phyloP scores from a whole-genome alignment of 2,888 invertebrate genomes.

The Loripinus fragilis region DNA sequence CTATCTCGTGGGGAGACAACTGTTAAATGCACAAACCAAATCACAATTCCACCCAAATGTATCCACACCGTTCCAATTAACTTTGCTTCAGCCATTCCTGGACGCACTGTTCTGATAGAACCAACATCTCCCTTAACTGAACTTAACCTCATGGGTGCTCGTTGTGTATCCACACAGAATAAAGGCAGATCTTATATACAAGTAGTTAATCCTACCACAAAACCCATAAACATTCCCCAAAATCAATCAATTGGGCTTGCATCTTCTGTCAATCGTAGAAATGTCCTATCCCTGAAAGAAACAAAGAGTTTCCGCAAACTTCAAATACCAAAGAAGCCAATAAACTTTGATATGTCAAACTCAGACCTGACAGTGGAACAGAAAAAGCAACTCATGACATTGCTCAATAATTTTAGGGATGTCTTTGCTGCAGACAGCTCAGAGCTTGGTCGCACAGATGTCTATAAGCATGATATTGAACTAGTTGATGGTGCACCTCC shows the following conservation, averaged over 20 bases:
- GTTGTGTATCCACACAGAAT: neutral
- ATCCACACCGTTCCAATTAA: neutral
- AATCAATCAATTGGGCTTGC: neutral
- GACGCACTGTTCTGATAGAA: neutral
- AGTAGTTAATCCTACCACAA: neutral
- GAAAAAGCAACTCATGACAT: neutral
- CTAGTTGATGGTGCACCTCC: neutral
- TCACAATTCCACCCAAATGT: neutral
- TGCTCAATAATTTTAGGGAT: neutral
- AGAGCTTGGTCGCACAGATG: slow-evolving; percentile 5
- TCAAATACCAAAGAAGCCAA: neutral
- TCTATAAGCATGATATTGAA: neutral
- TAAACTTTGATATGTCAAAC: neutral
- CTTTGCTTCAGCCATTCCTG: neutral
- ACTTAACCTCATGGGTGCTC: neutral
- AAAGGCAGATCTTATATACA: neutral
- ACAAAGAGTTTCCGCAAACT: neutral
- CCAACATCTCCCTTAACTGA: neutral
- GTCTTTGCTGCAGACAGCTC: neutral
- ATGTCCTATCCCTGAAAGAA: neutral
- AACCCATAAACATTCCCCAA: neutral
- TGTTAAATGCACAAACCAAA: neutral
- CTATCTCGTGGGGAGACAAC: neutral
- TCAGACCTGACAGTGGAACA: neutral
- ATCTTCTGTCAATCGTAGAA: neutral